A percentile compares a stretch with the other conserved stretches of the same genome.
These are phyloP conservation scores for Eupeodes latifasciatus DNA, from an alignment of 2,888 invertebrate genomes.

Conservation along the genomic window DNA sequence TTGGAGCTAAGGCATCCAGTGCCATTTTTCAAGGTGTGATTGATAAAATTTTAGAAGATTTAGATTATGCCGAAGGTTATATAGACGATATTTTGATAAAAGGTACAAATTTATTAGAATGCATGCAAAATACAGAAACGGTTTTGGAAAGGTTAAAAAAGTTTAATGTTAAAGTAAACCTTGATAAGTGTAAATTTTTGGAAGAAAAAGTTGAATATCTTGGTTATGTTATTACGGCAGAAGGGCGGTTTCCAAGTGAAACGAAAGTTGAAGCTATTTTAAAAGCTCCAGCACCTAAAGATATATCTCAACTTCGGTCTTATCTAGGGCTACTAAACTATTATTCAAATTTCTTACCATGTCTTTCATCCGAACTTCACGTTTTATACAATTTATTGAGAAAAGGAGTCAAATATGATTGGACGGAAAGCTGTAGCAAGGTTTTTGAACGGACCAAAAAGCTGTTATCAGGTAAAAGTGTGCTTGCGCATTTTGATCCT, in stretches of 20 bases:
- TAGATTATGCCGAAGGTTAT: slow-evolving; percentile 10
- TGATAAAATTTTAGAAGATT: slow-evolving; percentile 14
- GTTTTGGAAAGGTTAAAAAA: slow-evolving; percentile 27
- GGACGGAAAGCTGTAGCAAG: no score
- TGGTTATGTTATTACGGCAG: slow-evolving; percentile 23
- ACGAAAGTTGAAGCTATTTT: slow-evolving; percentile 34
- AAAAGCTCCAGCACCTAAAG: slow-evolving; percentile 20
- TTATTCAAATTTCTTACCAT: slow-evolving; percentile 9
- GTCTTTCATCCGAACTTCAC: no score
- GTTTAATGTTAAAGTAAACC: slow-evolving; percentile 25
- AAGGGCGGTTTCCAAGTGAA: slow-evolving; percentile 3
- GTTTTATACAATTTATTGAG: no score
- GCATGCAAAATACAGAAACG: slow-evolving; percentile 21
- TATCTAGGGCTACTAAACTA: slow-evolving; percentile 36
- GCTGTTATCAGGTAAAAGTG: slow-evolving; percentile 18
- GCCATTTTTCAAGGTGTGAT: slow-evolving; percentile 25
- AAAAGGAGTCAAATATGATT: no score
- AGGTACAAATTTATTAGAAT: slow-evolving; percentile 17
- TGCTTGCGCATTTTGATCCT: slow-evolving; percentile 47
- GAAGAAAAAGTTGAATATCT: slow-evolving; percentile 6
- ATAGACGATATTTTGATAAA: slow-evolving; percentile 39
- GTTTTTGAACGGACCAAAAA: background rate
- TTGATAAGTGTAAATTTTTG: slow-evolving; percentile 14
- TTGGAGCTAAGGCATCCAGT: no score
- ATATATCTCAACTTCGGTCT: slow-evolving; percentile 29